Evolutionary conservation across 2,113 vertebrate species (phyloP), one percentile per base, ranked within the genome.

Genomic region (Numida meleagris): DNA sequence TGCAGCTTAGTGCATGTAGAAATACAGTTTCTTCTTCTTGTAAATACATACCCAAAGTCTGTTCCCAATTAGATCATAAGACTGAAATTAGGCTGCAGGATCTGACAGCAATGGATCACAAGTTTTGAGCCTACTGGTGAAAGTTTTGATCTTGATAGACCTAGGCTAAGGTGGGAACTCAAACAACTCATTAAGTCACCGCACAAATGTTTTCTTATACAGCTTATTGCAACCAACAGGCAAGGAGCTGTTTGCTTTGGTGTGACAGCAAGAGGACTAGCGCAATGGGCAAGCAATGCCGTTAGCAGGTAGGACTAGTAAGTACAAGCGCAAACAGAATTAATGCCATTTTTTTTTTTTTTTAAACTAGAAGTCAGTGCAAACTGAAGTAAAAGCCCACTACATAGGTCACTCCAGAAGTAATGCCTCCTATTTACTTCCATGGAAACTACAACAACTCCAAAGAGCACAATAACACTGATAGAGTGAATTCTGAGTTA

Each of bases 321-420:
- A 67, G 51, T 80, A 73, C 83, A 82, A 55, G 73, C 0, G 1
- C 21, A 85, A 48, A 67, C 29, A 50, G 36, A 92, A 89, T 83
- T 84, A 88, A 78, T 65, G 53, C 19, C 34, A 68, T 75, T 74
- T 66, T 53, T 53, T 27, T 38, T 53, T 46, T 34, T 93, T 38
- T 53, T 46, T 34, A 91, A 91, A 88, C 34, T 77, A 86, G 38
- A 88, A 63, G 46, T 78, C 93, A 89, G 40, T 24, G 16, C 10
- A 74, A 82, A 82, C 68, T 89, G 59, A 89, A 89, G 67, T 55
- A 50, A 31, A 50, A 91, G 59, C 17, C 72, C 73, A 85, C 31
- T 31, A 53, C 51, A 31, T 29, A 16, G 27, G 27, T 53, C 51
- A 17, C 27, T 53, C 51, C 27, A 53, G 5, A 53, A 31, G 15